Conservation (phyloP, 2,113 vertebrate species). For the Anolis carolinensis region DNA sequence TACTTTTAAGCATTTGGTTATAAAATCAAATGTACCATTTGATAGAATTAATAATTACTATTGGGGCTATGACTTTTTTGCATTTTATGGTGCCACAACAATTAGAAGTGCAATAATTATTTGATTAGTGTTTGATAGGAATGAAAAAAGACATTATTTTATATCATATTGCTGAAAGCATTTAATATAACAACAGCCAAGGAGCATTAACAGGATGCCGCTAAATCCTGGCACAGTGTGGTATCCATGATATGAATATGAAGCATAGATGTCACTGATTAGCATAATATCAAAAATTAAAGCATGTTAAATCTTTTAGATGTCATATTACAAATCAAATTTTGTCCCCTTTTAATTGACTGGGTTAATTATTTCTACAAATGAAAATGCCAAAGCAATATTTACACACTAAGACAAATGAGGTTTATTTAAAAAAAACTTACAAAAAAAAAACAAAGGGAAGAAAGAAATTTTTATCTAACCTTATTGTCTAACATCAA, state of each 20-base stretch:
- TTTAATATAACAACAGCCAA: slow-evolving; percentile 49
- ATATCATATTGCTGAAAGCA: slow-evolving; percentile 59
- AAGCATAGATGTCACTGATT: slow-evolving; percentile 39
- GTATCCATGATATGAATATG: slow-evolving; percentile 33
- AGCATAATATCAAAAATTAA: slow-evolving; percentile 60
- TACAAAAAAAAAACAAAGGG: slow-evolving; percentile 32
- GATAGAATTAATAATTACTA: not conserved
- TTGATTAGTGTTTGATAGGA: slow-evolving; percentile 54
- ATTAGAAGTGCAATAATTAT: slow-evolving; percentile 35
- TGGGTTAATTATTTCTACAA: slow-evolving; percentile 68
- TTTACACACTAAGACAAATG: slow-evolving; percentile 55
- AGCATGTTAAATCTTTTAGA: slow-evolving; percentile 68
- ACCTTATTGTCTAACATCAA: no score
- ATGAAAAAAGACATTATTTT: slow-evolving; percentile 57
- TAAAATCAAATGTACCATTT: not conserved
- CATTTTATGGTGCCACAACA: slow-evolving; percentile 2
- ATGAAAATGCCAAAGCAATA: slow-evolving; percentile 67
- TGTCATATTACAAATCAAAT: slow-evolving; percentile 65
- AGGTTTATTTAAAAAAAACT: slow-evolving; percentile 58
- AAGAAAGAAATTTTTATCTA: slow-evolving; percentile 40
- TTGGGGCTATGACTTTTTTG: not conserved
- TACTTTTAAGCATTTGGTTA: not conserved
- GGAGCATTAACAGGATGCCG: slow-evolving; percentile 47
- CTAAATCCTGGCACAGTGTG: not conserved
- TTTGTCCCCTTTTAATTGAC: slow-evolving; percentile 58